Evolutionary conservation across 1,140 invertebrate genomes (phyloP), one percentile per base, ranked within the genome.

Genomic region (Lineus longissimus): DNA sequence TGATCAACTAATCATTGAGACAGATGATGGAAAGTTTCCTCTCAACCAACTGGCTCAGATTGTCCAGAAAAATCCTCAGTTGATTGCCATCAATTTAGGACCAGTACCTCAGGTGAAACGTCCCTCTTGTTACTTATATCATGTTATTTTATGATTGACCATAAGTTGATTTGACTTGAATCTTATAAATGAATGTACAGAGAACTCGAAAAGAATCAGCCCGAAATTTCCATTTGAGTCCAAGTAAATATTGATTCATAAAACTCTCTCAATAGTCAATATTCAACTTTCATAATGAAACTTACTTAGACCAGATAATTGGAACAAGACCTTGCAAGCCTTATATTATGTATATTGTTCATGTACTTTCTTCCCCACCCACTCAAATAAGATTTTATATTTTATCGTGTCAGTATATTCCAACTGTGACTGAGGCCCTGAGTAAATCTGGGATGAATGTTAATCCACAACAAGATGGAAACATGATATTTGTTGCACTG

Each of bases 401-500:
- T 58, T 19, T 54, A 57, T 59, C 33, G 51, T 58, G 67, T 22
- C 67, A 81, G 85, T 89, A 88, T 7, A 89, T 93, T 69, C 88
- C 90, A 47, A 84, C 87, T 69, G 89, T 91, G 13, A 67, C 95
- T 23, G 87, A 89, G 70, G 87, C 90, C 4, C 85, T 97, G 29
- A 70, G 83, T 29, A 86, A 86, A 45, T 93, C 92, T 66, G 92
- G 92, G 55, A 88, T 97, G 85, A 95, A 95, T 80, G 82, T 97
- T 29, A 96, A 93, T 85, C 94, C 94, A 0, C 94, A 97, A 77
- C 92, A 95, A 81, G 94, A 97, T 78, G 93, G 93, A 33, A 95
- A 91, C 17, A 91, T 88, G 1, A 78, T 97, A 47, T 95, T 88
- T 82, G 84, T 97, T 59, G 90, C 91, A 33, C 86, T 94, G 68